Base-by-base conservation (phyloP, 2,113 vertebrate species). In the Chamaetylas fuelleborni region DNA sequence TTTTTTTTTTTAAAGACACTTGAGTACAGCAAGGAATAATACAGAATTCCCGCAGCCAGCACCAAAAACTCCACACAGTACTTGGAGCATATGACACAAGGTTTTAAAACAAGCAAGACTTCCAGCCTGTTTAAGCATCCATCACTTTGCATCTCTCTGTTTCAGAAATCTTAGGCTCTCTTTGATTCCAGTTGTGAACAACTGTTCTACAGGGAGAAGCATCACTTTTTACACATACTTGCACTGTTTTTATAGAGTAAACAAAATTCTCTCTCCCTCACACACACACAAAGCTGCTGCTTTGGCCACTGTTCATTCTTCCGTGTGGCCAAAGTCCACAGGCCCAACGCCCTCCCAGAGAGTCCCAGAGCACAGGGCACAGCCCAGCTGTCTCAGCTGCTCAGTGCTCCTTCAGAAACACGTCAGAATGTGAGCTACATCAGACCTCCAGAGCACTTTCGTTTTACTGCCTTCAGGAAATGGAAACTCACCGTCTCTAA, bases 311-410 rank as follows among this genome's bases (percentile, higher is more conserved):
- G 65, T 14, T 95, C 42, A 23, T 14, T 8, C 19, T 42, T 72
- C 50, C 0, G 0, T 25, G 11, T 0, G 19, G 65, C 23, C 45
- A 17, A 82, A 61, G 78, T 71, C 57, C 87, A 53, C 15, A 38
- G 24, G n/a, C 36, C 22, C 67, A 73, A 1, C 4, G 2, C 28
- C 13, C 61, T 58, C 51, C 33, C 33, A 10, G 12, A 3, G 5
- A 58, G 19, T 16, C 24, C 9, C 13, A 0, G 19, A 0, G 1
- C 12, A 48, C 14, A 48, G 45, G 26, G 43, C 62, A 66, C 60
- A 36, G 38, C 53, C 48, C 11, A 3, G 54, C 58, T 5, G 7
- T 23, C 38, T 61, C 79, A 48, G 22, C 12, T 2, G 19, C 29
- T 23, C 3, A 0, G 16, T 13, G 50, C 40, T 64, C 53, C 62